Evolutionary conservation across 2,113 vertebrate species (phyloP), one percentile per base, ranked within the genome.

Genomic region (Pogonocichla stellata): DNA sequence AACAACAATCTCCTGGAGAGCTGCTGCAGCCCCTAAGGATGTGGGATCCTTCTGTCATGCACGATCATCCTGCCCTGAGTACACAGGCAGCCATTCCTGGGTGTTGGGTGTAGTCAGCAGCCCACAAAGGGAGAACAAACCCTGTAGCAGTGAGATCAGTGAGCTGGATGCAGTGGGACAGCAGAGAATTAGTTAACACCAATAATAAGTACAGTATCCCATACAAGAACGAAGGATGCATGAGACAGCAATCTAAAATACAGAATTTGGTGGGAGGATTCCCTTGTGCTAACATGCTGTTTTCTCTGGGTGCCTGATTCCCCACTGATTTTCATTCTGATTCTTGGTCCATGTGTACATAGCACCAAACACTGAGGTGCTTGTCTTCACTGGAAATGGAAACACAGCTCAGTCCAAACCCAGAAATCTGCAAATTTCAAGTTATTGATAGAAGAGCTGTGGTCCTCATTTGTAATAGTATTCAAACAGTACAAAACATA

Each of bases 101-200:
- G 2, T 24, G 0, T 29, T 2, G 0, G 28, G 22, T 20, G 6
- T 23, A 45, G 25, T 36, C 74, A 65, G 9, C 6, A 18, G 29
- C 38, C n/a, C 53, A 22, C 0, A 0, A 73, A 77, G 31, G 12
- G 51, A 69, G n/a, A 77, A 38, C 3, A 5, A 5, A 33, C 8
- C 38, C 57, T 51, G 3, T 5, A 38, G 19, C 0, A n/a, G 26
- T 31, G n/a, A 56, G 6, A 73, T 57, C 8, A 42, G 22, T 28
- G 61, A 80, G 8, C 12, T 84, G 40, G 20, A 60, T 73, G 36
- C 60, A 86, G 26, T 26, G 40, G 78, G 47, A 81, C 45, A 87
- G 31, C n/a, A 66, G 42, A 80, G 61, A 47, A 47, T 53, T 19
- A 28, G 6, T n/a, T 66, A 45, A 74, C 18, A 71, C 64, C 48